Percentiles rank a stretch among this genome's conserved stretches.
phyloP scores from a whole-genome alignment of 2,797 vertebrate genomes.

The Sarcophilus harrisii region DNA sequence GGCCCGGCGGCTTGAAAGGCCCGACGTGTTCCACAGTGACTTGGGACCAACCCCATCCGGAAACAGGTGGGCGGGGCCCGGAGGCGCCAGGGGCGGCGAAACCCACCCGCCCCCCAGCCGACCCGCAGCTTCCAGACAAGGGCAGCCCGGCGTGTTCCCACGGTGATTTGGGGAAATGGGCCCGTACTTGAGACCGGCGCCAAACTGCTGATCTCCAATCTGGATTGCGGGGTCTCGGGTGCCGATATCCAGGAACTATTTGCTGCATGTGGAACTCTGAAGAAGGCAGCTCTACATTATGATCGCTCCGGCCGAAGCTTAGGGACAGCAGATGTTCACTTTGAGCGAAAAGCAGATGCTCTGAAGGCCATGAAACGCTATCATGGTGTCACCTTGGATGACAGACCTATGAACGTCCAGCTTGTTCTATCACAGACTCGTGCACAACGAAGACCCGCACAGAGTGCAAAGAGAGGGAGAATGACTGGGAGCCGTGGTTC shows the following conservation, averaged over 20 bases:
- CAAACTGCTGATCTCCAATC: slow-evolving; percentile 96
- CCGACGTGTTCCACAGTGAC: slow-evolving; percentile 89
- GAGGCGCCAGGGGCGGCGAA: too few species aligned
- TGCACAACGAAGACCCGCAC: slow-evolving; percentile 94
- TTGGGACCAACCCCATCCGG: too few species aligned
- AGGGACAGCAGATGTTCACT: slow-evolving; percentile 97
- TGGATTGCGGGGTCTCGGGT: slow-evolving; percentile 97
- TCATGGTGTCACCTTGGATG: slow-evolving; percentile 96
- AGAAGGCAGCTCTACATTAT: slow-evolving; percentile 98
- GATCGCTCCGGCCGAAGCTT: slow-evolving; percentile 96
- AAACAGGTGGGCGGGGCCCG: too few species aligned
- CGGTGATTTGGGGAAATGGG: too few species aligned
- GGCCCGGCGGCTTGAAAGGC: slow-evolving; percentile 96
- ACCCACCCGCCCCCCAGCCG: too few species aligned
- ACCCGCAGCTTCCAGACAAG: too few species aligned
- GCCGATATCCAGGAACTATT: slow-evolving; percentile 99
- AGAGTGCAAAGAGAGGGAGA: slow-evolving; percentile 92
- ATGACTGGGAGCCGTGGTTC: slow-evolving; percentile 91
- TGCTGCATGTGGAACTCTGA: slow-evolving; percentile 96
- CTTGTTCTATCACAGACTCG: slow-evolving; percentile 99
- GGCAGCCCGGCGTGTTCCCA: too few species aligned
- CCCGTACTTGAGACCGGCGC: slow-evolving; percentile 95
- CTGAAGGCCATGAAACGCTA: slow-evolving; percentile 99
- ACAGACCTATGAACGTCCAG: slow-evolving; percentile 99
- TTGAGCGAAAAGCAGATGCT: slow-evolving; percentile 96